phyloP scores from a whole-genome alignment of 1,140 invertebrate genomes.

The Delia radicum region DNA sequence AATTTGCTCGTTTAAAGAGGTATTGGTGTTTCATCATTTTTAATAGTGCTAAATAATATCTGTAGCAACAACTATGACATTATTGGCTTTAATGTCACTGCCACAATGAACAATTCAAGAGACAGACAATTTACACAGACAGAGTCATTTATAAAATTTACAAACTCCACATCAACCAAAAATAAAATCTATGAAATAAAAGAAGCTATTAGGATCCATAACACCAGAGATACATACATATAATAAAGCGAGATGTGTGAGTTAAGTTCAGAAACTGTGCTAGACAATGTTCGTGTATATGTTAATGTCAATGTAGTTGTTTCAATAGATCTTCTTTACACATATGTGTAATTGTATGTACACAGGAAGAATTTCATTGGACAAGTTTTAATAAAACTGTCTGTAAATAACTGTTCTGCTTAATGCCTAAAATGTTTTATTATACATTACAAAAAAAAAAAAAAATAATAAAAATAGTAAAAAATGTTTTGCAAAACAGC shows the following conservation, averaged over 20 bases:
- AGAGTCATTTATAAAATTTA: slow-evolving; percentile 5
- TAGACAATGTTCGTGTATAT: neutral
- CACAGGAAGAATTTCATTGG: neutral
- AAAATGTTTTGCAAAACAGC: too few species aligned
- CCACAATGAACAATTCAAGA: neutral
- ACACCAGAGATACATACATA: neutral
- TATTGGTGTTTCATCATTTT: neutral
- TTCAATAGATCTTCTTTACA: neutral
- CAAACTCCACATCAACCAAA: neutral
- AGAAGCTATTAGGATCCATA: neutral
- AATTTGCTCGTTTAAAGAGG: too few species aligned
- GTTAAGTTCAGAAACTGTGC: neutral
- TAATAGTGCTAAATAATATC: neutral
- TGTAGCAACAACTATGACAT: slow-evolving; percentile 9
- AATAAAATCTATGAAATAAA: neutral
- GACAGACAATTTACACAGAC: neutral
- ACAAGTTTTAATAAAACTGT: too few species aligned
- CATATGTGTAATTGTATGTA: too few species aligned
- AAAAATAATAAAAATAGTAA: too few species aligned
- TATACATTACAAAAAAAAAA: too few species aligned
- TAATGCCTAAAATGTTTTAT: too few species aligned
- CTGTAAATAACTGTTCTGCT: too few species aligned
- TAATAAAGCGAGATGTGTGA: neutral
- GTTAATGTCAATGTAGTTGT: neutral
- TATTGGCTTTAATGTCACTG: slow-evolving; percentile 20